Conservation (phyloP, 1,140 invertebrate genomes). For the Helicoverpa zea region DNA sequence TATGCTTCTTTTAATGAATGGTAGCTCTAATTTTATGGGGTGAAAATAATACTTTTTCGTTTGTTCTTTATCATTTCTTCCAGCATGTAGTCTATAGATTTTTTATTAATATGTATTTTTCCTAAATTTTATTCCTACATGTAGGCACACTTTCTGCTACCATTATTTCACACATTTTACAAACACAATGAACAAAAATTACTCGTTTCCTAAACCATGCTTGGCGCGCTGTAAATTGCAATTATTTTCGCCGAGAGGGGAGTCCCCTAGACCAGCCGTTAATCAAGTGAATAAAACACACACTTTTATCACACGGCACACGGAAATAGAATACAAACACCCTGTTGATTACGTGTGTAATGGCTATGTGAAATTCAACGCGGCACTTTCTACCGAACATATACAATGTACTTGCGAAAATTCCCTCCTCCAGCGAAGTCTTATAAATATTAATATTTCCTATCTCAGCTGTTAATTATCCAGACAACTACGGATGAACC, state of each 20-base stretch:
- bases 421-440: constrained; percentile 67
- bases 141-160: not conserved
- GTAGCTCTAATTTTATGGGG: too few species aligned
- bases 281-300: constrained; percentile 27
- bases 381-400: constrained; percentile 65
- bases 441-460: constrained; percentile 86
- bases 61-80: too few species aligned
- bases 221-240: constrained; percentile 5
- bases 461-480: constrained; percentile 85
- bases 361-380: constrained; percentile 78
- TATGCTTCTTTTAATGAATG: too few species aligned
- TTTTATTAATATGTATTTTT: too few species aligned
- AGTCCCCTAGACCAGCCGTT: not conserved
- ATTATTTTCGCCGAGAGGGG: constrained; percentile 10
- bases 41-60: too few species aligned
- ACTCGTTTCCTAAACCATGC: not conserved
- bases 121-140: too few species aligned
- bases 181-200: not conserved
- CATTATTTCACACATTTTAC: not conserved
- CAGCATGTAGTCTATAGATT: too few species aligned
- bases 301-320: constrained; percentile 4
- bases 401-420: constrained; percentile 66
- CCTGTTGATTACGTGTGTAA: constrained; percentile 45
- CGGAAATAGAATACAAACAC: constrained; percentile 36
- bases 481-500: constrained; percentile 82